These are phyloP conservation scores for Coelopa frigida DNA, from an alignment of 1,140 invertebrate genomes.

Conservation along the genomic window DNA sequence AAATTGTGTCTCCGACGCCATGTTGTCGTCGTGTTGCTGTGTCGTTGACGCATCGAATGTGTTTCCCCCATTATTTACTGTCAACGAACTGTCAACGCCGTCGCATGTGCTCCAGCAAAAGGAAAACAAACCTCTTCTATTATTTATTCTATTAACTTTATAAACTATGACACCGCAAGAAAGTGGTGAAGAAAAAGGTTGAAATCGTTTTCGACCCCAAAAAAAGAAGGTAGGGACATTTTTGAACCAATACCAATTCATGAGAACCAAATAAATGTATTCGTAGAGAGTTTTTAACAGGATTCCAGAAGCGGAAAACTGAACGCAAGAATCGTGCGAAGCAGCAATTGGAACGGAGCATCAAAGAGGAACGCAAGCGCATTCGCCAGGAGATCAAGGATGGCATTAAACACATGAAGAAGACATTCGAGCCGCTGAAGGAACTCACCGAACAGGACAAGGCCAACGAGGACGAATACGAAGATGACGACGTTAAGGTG, in stretches of 20 bases:
- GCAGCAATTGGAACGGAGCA: slow-evolving; percentile 57
- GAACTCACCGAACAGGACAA: slow-evolving; percentile 60
- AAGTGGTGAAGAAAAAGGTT: slow-evolving; percentile 44
- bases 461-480: slow-evolving; percentile 59
- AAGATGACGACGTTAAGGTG: slow-evolving; percentile 66
- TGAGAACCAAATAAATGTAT: neutral
- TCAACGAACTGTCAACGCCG: too few species aligned
- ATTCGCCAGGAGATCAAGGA: slow-evolving; percentile 62
- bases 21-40: too few species aligned
- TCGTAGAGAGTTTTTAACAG: slow-evolving; percentile 62
- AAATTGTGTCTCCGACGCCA: too few species aligned
- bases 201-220: slow-evolving; percentile 55
- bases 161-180: slow-evolving; percentile 21
- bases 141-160: too few species aligned
- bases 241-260: neutral
- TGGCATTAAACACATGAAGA: slow-evolving; percentile 47
- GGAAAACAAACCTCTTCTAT: too few species aligned
- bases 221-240: slow-evolving; percentile 50
- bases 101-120: too few species aligned
- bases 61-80: too few species aligned
- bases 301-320: slow-evolving; percentile 69
- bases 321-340: slow-evolving; percentile 63
- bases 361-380: slow-evolving; percentile 67
- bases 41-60: too few species aligned
- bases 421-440: slow-evolving; percentile 56